phyloP scores from a whole-genome alignment of 2,888 invertebrate genomes.

The Ischnura elegans region DNA sequence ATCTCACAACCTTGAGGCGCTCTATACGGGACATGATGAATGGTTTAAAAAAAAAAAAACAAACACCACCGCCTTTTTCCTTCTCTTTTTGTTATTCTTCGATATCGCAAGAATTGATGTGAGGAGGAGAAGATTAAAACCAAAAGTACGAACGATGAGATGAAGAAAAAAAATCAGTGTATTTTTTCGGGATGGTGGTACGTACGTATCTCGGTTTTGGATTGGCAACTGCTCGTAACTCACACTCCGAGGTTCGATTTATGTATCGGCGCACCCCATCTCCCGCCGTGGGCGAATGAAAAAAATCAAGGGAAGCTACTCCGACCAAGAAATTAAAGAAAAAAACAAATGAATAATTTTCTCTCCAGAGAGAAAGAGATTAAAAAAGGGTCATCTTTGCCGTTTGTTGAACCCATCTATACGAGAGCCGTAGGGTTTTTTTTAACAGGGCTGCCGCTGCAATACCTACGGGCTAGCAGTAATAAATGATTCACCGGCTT shows the following conservation, averaged over 20 bases:
- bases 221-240: conserved; percentile 33
- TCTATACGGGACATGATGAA: neutral
- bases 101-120: conserved; percentile 51
- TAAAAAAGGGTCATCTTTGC: neutral
- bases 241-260: neutral
- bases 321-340: too few relatives aligned
- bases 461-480: neutral
- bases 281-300: neutral
- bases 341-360: neutral
- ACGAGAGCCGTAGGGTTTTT: neutral
- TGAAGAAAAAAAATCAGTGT: conserved; percentile 44
- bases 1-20: conserved; percentile 30
- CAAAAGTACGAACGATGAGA: neutral
- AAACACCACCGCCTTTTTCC: neutral
- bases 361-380: neutral
- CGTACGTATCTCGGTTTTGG: neutral
- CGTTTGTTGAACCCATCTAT: neutral
- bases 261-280: neutral
- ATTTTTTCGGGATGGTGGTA: too few relatives aligned
- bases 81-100: neutral
- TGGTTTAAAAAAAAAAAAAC: too few relatives aligned
- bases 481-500: conserved; percentile 16
- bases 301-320: neutral
- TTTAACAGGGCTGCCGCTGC: neutral
- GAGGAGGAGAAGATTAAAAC: conserved; percentile 39